Evolutionary conservation across 2,888 invertebrate genomes (phyloP), one percentile per base, ranked within the genome.

Genomic region (Rotaria socialis): DNA sequence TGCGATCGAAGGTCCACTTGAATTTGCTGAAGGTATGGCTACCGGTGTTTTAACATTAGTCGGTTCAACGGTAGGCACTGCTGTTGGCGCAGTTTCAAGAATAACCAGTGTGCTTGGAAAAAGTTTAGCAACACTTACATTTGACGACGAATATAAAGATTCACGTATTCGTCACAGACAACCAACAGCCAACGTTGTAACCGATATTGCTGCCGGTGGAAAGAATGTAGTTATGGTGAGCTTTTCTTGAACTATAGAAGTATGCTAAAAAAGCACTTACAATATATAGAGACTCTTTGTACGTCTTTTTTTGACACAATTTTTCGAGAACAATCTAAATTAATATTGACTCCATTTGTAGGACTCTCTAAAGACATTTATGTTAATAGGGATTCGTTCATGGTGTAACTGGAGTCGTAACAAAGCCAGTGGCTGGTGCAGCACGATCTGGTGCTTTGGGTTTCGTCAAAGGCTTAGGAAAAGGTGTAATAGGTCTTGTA

Each of bases 41-140:
- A 93, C 97, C 85, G 99, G 99, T 85, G 95, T 99, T 43, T 94
- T 95, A 87, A 96, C 96, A 88, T 93, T 99, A 88, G 94, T 99
- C 90, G 97, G 98, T 0, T 96, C 96, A 92, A 97, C 96, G 0
- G 95, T 98, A 90, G 98, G 98, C 88, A 98, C 98, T 85, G 96
- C 97, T 88, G 97, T 98, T 50, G 98, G 97, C 55, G 98, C 98
- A 0, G 95, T 97, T 85, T 96, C 96, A 1, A 93, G 94, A 89
- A 93, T 93, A 89, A 93, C 93, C 35, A 93, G 93, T 60, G 93
- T 93, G 6, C 90, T 94, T 86, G 93, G 94, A 87, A 94, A 94
- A 90, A 94, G 98, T 10, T 93, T 99, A 27, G 98, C 99, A 16
- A 96, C 96, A 4, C 92, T 99, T 43, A 97, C 97, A 0, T 94